Base-by-base conservation (phyloP, 2,797 vertebrate genomes). In the Coregonus ussuriensis region DNA sequence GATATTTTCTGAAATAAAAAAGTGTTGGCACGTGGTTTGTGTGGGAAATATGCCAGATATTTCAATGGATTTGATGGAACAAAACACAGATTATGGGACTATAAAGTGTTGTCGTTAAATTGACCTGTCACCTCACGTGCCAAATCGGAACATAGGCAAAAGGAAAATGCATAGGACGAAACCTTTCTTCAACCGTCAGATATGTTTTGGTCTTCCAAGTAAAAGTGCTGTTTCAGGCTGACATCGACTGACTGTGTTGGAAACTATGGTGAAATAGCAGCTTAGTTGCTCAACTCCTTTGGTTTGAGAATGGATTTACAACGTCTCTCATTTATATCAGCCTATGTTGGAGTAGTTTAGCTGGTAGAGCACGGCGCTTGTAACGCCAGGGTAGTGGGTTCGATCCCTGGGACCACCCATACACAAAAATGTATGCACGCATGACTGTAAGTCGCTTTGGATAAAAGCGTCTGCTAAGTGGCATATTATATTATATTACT, bases 1-100 rank as follows among this genome's bases (percentile, higher is more conserved):
- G 47, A 25, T 47, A 59, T 41, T 67, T 35, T 33, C 74, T 29
- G 35, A 15, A 35, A 18, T 25, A 25, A 25, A 25, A 25, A 0
- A 13, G 14, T 56, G 6, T 9, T 9, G 63, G 14, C 77, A 71
- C 3, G 4, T 69, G 73, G 1, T 6, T 59, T 11, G 25, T 53
- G 66, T 35, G 3, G 63, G 71, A 59, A 51, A n/a, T 4, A 41
- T 1, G 0, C 29, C 6, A 31, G 41, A 37, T n/a, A 41, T 80
- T 77, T 52, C 0, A 6, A 33, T 15, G 78, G 68, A 21, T 52
- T 78, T 74, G n/a, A 25, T 35, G n/a, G 47, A 62, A 62, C 31
- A 62, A 75, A 80, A 74, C 18, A 47, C 4, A 35, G 74, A 79
- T 85, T 86, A 71, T 31, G 33, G 56, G 13, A 73, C 5, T 47